phyloP scores from a whole-genome alignment of 2,888 invertebrate species.

The Epirrita christyi region DNA sequence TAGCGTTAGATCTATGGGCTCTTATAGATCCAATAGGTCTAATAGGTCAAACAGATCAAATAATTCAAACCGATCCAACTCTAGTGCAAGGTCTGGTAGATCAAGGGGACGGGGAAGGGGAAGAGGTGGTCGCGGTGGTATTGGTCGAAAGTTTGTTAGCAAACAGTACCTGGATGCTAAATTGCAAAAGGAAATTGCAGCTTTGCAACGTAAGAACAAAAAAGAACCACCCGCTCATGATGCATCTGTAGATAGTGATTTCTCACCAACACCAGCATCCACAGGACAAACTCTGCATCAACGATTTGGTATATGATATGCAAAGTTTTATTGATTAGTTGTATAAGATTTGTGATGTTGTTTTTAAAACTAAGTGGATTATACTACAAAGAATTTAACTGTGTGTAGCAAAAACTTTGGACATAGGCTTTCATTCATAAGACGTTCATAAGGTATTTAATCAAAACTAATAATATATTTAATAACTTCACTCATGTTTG shows the following conservation, averaged over 20 bases:
- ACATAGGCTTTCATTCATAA: no score
- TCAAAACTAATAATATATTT: no score
- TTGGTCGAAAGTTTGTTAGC: slow-evolving; percentile 69
- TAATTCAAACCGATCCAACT: slow-evolving; percentile 59
- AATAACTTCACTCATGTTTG: no score
- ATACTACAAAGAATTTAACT: not conserved
- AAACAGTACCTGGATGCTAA: slow-evolving; percentile 72
- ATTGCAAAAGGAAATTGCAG: slow-evolving; percentile 77
- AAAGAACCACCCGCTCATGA: slow-evolving; percentile 42
- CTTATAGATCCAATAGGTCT: slow-evolving; percentile 65
- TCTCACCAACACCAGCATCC: slow-evolving; percentile 69
- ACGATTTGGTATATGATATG: slow-evolving; percentile 62
- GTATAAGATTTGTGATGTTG: slow-evolving; percentile 1
- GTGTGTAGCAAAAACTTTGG: slow-evolving; percentile 4
- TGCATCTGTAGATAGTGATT: slow-evolving; percentile 56
- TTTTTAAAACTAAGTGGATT: no score
- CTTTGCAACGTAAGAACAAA: slow-evolving; percentile 67
- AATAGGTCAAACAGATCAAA: slow-evolving; percentile 65
- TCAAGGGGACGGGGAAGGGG: slow-evolving; percentile 69
- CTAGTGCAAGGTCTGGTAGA: slow-evolving; percentile 59
- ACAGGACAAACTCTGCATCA: slow-evolving; percentile 75
- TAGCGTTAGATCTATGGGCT: slow-evolving; percentile 75
- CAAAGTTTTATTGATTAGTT: slow-evolving; percentile 7
- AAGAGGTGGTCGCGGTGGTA: slow-evolving; percentile 58
- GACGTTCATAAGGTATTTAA: no score